Percentiles rank a stretch among this genome's conserved stretches.
phyloP scores from a whole-genome alignment of 2,113 vertebrate genomes.

The Nesogale talazaci region DNA sequence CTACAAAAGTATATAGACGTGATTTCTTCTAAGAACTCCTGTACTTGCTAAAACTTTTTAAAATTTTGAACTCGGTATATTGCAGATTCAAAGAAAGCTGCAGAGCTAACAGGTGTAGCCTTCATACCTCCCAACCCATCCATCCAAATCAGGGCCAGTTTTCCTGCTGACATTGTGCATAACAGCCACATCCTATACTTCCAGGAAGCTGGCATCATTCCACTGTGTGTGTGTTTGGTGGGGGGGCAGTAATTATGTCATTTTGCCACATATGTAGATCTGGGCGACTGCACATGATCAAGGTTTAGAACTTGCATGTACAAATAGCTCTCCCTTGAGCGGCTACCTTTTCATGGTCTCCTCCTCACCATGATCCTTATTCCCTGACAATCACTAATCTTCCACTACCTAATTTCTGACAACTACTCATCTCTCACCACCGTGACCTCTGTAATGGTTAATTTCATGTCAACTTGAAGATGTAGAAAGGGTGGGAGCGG shows the following conservation, averaged over 20 bases:
- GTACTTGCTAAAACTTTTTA: neutral
- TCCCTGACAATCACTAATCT: too few relatives aligned
- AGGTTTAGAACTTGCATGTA: neutral
- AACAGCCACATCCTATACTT: neutral
- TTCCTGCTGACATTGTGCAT: neutral
- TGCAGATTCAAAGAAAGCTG: neutral
- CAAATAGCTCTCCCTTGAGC: neutral
- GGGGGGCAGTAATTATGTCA: neutral
- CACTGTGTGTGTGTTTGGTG: too few relatives aligned
- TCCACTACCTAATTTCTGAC: too few relatives aligned
- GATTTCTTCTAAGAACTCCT: constrained; percentile 1
- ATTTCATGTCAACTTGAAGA: too few relatives aligned
- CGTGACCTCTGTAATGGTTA: too few relatives aligned
- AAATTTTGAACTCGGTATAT: neutral
- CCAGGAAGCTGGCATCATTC: neutral
- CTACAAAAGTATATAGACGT: neutral
- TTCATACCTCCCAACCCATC: neutral
- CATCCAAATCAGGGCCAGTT: too few relatives aligned
- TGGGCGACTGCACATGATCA: neutral
- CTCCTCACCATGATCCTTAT: too few relatives aligned
- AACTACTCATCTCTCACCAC: too few relatives aligned
- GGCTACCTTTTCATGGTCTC: neutral
- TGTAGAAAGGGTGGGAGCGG: too few relatives aligned
- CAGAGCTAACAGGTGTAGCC: neutral
- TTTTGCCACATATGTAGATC: neutral